Evolutionary conservation across 2,888 invertebrate species (phyloP).

Genomic region (Argynnis bischoffii): DNA sequence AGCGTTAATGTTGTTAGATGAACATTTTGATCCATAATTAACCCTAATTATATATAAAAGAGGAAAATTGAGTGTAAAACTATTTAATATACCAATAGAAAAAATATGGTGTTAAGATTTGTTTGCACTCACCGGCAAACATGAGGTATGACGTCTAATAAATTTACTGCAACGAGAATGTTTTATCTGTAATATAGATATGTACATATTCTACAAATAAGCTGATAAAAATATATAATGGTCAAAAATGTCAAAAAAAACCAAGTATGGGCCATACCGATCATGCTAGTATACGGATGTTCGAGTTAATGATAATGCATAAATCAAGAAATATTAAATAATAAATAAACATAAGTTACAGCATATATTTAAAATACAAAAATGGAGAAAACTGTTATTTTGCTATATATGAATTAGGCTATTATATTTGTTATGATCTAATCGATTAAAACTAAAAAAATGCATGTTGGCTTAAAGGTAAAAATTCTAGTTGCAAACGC

Average conservation of each 20-base stretch:
- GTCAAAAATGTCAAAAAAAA: conserved; percentile 10
- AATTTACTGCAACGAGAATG: conserved; percentile 74
- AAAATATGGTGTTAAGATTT: conserved; percentile 41
- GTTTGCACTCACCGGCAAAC: conserved; percentile 75
- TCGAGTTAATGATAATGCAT: conserved; percentile 5
- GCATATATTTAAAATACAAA: conserved; percentile 38
- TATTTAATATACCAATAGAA: conserved; percentile 2
- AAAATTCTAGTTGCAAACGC: conserved; percentile 45
- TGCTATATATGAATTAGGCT: conserved; percentile 8
- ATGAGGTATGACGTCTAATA: conserved; percentile 65
- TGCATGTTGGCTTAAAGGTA: conserved; percentile 33
- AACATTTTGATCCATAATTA: no score
- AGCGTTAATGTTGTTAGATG: no score
- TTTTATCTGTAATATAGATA: conserved; percentile 72
- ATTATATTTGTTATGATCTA: conserved; percentile 19
- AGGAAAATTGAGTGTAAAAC: background rate
- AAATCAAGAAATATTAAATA: conserved; percentile 1
- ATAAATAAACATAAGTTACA: conserved; percentile 34
- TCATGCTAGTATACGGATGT: conserved; percentile 10
- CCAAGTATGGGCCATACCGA: conserved; percentile 22
- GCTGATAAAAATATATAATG: background rate
- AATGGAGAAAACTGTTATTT: conserved; percentile 21
- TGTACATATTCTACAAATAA: conserved; percentile 35
- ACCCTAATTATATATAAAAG: no score
- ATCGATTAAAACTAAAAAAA: conserved; percentile 38